phyloP scores from a whole-genome alignment of 2,113 vertebrate species.

The Lipotes vexillifer region DNA sequence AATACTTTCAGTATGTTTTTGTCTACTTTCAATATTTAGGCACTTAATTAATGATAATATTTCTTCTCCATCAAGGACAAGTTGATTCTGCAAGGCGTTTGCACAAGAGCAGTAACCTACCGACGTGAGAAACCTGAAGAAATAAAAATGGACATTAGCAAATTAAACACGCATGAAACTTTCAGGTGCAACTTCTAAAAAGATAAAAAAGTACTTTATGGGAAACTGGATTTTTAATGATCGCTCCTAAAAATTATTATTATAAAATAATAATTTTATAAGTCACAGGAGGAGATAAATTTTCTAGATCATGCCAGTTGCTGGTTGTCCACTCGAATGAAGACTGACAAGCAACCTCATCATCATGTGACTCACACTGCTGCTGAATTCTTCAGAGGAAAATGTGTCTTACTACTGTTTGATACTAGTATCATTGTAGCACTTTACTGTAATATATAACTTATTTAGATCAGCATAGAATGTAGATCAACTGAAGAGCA shows the following conservation, averaged over 20 bases:
- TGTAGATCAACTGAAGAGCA: conserved; percentile 81
- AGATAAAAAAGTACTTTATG: conserved; percentile 33
- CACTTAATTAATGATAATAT: conserved; percentile 68
- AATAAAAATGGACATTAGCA: conserved; percentile 90
- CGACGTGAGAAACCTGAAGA: conserved; percentile 91
- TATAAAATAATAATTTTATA: not conserved
- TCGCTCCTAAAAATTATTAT: conserved; percentile 61
- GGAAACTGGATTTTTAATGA: conserved; percentile 64
- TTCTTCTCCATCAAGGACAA: conserved; percentile 84
- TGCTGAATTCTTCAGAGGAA: conserved; percentile 83
- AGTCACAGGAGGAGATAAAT: conserved; percentile 68
- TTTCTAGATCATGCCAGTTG: conserved; percentile 38
- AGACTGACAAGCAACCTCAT: conserved; percentile 69
- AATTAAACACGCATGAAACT: conserved; percentile 86
- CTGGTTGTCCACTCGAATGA: conserved; percentile 67
- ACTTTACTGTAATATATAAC: conserved; percentile 85
- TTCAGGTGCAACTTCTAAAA: conserved; percentile 87
- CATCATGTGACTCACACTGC: conserved; percentile 76
- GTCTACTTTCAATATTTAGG: conserved; percentile 33
- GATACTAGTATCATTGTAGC: conserved; percentile 83
- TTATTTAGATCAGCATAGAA: conserved; percentile 85
- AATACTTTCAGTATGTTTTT: not conserved
- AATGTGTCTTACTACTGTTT: conserved; percentile 88
- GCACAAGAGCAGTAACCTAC: conserved; percentile 94
- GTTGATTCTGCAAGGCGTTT: conserved; percentile 88